phyloP scores from a whole-genome alignment of 1,140 invertebrate genomes.

The Leptinotarsa undecemlineata region DNA sequence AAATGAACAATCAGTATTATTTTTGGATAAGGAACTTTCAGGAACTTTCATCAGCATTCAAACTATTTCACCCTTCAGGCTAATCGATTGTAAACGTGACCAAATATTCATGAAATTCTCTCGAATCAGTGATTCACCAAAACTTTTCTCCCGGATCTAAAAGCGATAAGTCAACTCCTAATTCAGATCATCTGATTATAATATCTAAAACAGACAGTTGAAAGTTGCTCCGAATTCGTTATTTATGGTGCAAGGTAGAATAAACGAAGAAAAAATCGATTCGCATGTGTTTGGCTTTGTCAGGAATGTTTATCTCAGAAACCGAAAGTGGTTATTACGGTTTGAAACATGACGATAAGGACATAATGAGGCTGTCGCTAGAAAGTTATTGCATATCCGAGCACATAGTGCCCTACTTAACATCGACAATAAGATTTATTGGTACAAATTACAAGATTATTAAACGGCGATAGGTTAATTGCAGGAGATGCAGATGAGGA shows the following conservation, averaged over 20 bases:
- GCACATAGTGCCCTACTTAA: conserved; percentile 1
- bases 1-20: too few species aligned
- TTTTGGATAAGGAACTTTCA: too few species aligned
- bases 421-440: conserved; percentile 6
- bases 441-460: neutral
- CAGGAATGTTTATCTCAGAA: conserved; percentile 1
- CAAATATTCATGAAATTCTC: too few species aligned
- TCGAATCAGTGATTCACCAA: too few species aligned
- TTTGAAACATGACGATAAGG: neutral
- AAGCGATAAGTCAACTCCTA: too few species aligned
- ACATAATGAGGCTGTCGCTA: neutral
- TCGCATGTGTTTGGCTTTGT: neutral
- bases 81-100: too few species aligned
- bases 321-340: conserved; percentile 7
- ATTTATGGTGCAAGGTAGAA: neutral
- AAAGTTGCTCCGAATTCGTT: conserved; percentile 4
- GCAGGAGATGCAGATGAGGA: neutral
- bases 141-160: too few species aligned
- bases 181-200: too few species aligned
- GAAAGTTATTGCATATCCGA: conserved; percentile 5
- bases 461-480: neutral
- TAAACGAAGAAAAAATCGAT: neutral
- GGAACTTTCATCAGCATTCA: too few species aligned
- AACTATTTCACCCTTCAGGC: too few species aligned
- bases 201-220: neutral